phyloP scores from a whole-genome alignment of 2,888 invertebrate genomes.

The Protonemura montana region DNA sequence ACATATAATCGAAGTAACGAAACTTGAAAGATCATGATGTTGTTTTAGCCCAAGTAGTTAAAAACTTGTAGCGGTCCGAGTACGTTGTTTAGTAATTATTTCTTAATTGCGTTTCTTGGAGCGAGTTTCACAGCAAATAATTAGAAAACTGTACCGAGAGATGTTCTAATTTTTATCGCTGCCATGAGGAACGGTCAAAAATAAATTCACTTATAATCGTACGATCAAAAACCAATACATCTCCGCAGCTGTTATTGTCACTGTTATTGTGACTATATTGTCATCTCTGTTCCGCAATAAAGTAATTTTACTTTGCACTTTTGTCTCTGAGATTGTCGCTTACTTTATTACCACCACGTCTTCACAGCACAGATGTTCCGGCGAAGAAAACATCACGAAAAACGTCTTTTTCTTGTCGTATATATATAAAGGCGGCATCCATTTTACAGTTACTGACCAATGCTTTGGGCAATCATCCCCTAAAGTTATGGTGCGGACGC shows the following conservation, averaged over 20 bases:
- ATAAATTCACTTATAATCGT: not conserved
- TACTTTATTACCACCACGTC: not conserved
- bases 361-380: not conserved
- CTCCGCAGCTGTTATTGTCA: not conserved
- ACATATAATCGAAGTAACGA: not conserved
- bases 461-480: not conserved
- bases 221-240: not conserved
- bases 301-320: not conserved
- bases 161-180: not conserved
- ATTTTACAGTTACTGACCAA: not conserved
- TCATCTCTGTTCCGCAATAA: not conserved
- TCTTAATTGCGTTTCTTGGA: not conserved
- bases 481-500: slow-evolving; percentile 18
- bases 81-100: not conserved
- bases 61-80: not conserved
- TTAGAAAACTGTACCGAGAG: not conserved
- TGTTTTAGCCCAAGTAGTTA: not conserved
- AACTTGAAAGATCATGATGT: not conserved
- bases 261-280: no score
- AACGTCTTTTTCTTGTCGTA: not conserved
- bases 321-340: not conserved
- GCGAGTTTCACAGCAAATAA: not conserved
- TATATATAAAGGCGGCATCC: not conserved
- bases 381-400: not conserved
- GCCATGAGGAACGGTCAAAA: not conserved